A percentile compares a stretch with the other conserved stretches of the same genome.
Evolutionary conservation across 2,888 invertebrate genomes (phyloP).

Genomic region (Sabellastarte sp.): DNA sequence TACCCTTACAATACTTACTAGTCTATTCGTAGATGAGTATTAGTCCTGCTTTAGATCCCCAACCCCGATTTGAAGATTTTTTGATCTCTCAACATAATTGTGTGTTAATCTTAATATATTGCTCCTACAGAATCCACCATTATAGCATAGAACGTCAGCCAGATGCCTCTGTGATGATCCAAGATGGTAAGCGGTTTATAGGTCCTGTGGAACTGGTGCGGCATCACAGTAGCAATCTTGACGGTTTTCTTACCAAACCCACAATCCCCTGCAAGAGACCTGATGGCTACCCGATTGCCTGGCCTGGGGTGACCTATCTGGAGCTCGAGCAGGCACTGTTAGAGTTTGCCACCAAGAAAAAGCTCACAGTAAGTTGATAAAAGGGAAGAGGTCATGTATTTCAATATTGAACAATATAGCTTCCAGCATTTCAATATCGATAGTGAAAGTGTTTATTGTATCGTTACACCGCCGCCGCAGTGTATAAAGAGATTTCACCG

Average conservation of each 20-base stretch:
- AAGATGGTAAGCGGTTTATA: slow-evolving; percentile 47
- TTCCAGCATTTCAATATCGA: no score
- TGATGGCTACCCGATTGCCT: slow-evolving; percentile 47
- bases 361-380: no score
- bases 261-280: slow-evolving; percentile 44
- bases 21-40: not conserved
- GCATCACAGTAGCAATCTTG: slow-evolving; percentile 46
- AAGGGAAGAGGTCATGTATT: no score
- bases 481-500: no score
- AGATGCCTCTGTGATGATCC: slow-evolving; percentile 56
- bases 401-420: no score
- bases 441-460: no score
- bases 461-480: no score
- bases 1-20: no score
- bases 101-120: not conserved
- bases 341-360: slow-evolving; percentile 36
- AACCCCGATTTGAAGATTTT: no score
- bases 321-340: slow-evolving; percentile 50
- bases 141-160: slow-evolving; percentile 56
- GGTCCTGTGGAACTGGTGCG: slow-evolving; percentile 56
- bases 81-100: not conserved
- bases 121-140: slow-evolving; percentile 57
- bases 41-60: not conserved
- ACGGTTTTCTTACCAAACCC: slow-evolving; percentile 53
- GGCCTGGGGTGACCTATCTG: slow-evolving; percentile 53